phyloP scores from a whole-genome alignment of 2,797 vertebrate species.

The Pempheris klunzingeri region DNA sequence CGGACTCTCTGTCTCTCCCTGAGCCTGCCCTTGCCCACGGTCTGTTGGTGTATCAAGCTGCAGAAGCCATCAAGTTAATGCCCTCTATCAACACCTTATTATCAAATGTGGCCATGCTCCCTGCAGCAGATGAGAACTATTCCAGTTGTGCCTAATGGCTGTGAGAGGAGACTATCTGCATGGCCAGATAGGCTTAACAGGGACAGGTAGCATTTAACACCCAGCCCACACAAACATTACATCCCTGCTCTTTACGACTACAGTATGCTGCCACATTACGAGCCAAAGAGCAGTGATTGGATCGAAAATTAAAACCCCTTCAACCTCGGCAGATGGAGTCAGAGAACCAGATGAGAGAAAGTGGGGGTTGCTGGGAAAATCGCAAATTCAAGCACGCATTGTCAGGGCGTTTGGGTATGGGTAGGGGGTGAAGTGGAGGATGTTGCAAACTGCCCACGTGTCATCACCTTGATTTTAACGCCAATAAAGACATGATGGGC shows the following conservation, averaged over 20 bases:
- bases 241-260: constrained; percentile 62
- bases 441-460: constrained; percentile 17
- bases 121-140: constrained; percentile 75
- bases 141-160: constrained; percentile 67
- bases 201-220: constrained; percentile 81
- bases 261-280: constrained; percentile 55
- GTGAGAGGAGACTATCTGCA: constrained; percentile 74
- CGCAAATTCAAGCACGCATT: constrained; percentile 28
- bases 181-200: constrained; percentile 74
- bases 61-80: constrained; percentile 74
- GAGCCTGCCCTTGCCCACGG: constrained; percentile 56
- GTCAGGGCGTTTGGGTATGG: not conserved
- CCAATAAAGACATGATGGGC: constrained; percentile 49
- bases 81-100: constrained; percentile 84
- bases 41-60: constrained; percentile 77
- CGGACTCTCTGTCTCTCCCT: constrained; percentile 39
- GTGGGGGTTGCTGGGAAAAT: constrained; percentile 33
- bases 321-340: constrained; percentile 71
- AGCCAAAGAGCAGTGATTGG: constrained; percentile 67
- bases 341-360: constrained; percentile 10
- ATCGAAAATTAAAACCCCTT: constrained; percentile 75
- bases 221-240: constrained; percentile 68
- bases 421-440: not conserved
- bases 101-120: constrained; percentile 73
- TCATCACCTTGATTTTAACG: constrained; percentile 56